A percentile compares a stretch with the other conserved stretches of the same genome.
phyloP scores from a whole-genome alignment of 2,797 vertebrate species.

The Choloepus didactylus region DNA sequence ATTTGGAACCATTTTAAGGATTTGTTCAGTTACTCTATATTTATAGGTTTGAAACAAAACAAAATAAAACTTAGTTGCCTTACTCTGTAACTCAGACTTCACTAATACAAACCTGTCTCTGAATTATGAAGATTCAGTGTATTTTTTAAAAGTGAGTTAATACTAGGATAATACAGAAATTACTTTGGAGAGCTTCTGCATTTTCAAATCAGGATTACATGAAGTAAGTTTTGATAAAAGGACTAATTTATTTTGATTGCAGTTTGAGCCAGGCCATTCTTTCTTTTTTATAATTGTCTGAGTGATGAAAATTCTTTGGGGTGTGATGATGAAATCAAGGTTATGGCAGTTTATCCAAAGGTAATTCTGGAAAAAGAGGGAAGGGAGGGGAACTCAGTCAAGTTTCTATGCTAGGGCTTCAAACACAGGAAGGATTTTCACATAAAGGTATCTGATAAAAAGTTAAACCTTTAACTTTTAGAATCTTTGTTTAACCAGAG shows the following conservation, averaged over 20 bases:
- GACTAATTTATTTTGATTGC: conserved; percentile 45
- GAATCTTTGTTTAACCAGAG: conserved; percentile 35
- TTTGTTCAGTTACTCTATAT: conserved; percentile 53
- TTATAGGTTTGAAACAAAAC: conserved; percentile 31
- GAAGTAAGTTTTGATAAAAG: conserved; percentile 63
- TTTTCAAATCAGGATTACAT: conserved; percentile 33
- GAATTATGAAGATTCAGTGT: not conserved
- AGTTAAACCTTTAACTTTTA: not conserved
- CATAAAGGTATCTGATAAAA: not conserved
- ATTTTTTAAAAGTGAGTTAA: not conserved
- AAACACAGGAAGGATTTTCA: not conserved
- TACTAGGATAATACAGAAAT: not conserved
- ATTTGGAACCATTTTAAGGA: conserved; percentile 50
- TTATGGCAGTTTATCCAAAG: conserved; percentile 6
- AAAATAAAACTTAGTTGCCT: conserved; percentile 39
- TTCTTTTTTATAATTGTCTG: conserved; percentile 45
- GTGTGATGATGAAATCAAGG: conserved; percentile 17
- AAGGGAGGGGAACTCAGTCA: not conserved
- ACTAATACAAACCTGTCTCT: not conserved
- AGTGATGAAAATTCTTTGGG: conserved; percentile 63
- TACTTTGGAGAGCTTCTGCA: conserved; percentile 4
- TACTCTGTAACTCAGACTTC: not conserved
- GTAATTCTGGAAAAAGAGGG: not conserved
- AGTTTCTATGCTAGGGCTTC: not conserved
- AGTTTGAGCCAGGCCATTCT: conserved; percentile 38